Base-by-base conservation (phyloP, 2,797 vertebrate species). In the Scyliorhinus canicula region DNA sequence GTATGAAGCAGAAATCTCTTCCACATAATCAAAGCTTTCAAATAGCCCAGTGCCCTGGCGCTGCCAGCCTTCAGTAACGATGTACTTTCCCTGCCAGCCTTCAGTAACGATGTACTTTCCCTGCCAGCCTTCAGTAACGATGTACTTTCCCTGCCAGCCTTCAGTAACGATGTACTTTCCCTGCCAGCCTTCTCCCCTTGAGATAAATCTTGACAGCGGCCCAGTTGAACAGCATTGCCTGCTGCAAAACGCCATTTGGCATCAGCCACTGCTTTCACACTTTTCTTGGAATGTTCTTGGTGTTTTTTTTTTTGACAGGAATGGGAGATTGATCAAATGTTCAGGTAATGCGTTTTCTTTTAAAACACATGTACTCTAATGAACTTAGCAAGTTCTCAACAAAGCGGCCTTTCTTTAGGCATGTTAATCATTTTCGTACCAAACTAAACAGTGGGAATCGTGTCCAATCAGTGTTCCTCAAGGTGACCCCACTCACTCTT, bases 301-400 rank as follows among this genome's bases (percentile, higher is more conserved):
- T 65, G 57, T n/a, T 63, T 91, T 65, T 60, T n/a, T 88, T 91
- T 91, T 91, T 40, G 60, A 91, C 88, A 65, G 60, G n/a, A 91
- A 91, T 11, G 88, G 24, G 60, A 26, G 9, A 11, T 91, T 91
- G 88, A 91, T 91, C 88, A 91, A 91, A 91, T 44, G 40, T n/a
- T 63, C 88, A 65, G 88, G 57, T 44, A 63, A 91, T 65, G 57
- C 88, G 24, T 14, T 91, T 91, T 91, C 57, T 91, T 91, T 65
- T 65, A 91, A 91, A 91, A 91, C 60, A 44, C 60, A 65, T 65
- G 85, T 88, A 60, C 85, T 57, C 85, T 88, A 60, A 60, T 21
- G 60, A 91, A 65, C 88, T 91, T 91, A 21, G 21, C 60, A 91
- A 91, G 31, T 60, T 65, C 88, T 91, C 57, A 44, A 91, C 88